Conservation (phyloP, 2,113 vertebrate species). For the Mixornis gularis region DNA sequence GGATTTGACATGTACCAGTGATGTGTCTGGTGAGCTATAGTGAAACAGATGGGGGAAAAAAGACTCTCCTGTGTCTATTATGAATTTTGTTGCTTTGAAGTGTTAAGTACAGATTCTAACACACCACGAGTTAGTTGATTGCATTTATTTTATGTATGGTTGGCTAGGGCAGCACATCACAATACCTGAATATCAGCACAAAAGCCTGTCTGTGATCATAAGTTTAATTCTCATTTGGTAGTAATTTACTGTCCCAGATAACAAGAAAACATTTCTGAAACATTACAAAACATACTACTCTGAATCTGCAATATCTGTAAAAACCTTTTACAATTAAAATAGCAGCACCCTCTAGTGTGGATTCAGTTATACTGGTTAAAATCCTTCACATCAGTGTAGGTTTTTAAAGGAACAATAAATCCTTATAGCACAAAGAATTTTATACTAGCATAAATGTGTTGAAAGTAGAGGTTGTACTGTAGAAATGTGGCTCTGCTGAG, state of each 20-base stretch:
- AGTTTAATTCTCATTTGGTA: background rate
- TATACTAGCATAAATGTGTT: background rate
- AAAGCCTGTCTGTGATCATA: background rate
- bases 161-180: background rate
- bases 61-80: background rate
- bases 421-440: background rate
- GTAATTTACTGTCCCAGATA: background rate
- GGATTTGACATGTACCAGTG: background rate
- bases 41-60: background rate
- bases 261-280: background rate
- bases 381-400: background rate
- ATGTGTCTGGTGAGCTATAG: background rate
- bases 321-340: slow-evolving; percentile 6
- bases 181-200: background rate
- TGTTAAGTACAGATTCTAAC: background rate
- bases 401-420: background rate
- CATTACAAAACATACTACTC: background rate
- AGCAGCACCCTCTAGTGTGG: slow-evolving; percentile 32
- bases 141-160: background rate
- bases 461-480: background rate
- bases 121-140: background rate
- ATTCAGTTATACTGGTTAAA: background rate
- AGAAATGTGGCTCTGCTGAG: background rate
- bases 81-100: background rate
- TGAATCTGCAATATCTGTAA: background rate